phyloP scores from a whole-genome alignment of 2,797 vertebrate species.

The Sebastes dallii region DNA sequence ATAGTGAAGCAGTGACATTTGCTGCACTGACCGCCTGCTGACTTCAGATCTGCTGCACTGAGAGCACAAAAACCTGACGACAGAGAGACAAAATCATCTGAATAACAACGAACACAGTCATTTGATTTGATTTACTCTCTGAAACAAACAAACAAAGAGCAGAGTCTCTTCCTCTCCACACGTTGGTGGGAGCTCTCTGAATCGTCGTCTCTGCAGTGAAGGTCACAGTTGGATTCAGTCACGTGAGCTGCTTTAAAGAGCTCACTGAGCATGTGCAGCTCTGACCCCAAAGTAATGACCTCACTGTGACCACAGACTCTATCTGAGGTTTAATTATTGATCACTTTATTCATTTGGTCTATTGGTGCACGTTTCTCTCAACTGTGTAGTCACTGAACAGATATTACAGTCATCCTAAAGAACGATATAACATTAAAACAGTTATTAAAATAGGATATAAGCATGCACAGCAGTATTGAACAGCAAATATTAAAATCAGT shows the following conservation, averaged over 20 bases:
- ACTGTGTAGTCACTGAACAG: not conserved
- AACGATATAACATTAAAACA: not conserved
- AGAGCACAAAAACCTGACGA: not conserved
- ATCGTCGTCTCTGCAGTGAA: conserved; percentile 6
- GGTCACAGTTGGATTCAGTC: conserved; percentile 16
- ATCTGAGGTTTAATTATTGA: not conserved
- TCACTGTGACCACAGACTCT: not conserved
- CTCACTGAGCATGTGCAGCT: conserved; percentile 44
- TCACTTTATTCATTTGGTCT: not conserved
- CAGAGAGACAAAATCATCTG: not conserved
- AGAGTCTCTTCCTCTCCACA: not conserved
- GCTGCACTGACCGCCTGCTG: conserved; percentile 17
- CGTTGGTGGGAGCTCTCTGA: not conserved
- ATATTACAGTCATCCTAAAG: not conserved
- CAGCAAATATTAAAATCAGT: not conserved
- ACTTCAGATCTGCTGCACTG: conserved; percentile 29
- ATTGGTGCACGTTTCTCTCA: not conserved
- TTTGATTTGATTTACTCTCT: not conserved
- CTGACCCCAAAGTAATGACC: not conserved
- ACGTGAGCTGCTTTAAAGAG: not conserved
- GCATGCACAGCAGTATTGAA: not conserved
- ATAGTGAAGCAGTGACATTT: conserved; percentile 49
- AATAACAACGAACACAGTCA: not conserved
- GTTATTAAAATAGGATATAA: not conserved
- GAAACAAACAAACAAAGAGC: not conserved